Conservation (phyloP, 2,113 vertebrate species). For the Phyllopteryx taeniolatus region DNA sequence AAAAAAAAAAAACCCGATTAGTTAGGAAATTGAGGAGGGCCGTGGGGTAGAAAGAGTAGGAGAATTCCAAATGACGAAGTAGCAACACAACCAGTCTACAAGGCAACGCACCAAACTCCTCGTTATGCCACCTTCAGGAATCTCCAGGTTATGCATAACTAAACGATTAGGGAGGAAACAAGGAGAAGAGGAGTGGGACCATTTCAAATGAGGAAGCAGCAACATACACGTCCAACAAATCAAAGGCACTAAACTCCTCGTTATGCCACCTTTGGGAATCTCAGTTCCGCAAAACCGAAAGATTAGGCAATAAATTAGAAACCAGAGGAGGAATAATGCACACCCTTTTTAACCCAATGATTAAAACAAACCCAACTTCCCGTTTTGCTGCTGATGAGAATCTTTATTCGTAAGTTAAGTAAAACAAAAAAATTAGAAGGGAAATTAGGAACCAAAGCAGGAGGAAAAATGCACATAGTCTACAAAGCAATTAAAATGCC, state of each 20-base stretch:
- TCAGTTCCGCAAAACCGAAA: background rate
- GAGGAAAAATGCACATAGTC: no score
- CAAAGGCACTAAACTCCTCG: background rate
- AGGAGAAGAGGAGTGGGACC: background rate
- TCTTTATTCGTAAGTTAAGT: no score
- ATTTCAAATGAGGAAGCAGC: background rate
- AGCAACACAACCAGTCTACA: constrained; percentile 19
- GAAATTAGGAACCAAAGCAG: no score
- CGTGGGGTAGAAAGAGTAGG: background rate
- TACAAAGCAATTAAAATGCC: no score
- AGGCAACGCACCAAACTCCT: background rate
- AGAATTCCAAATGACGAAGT: constrained; percentile 49
- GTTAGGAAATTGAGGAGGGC: background rate
- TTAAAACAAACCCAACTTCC: no score
- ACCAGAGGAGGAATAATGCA: no score
- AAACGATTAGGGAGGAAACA: background rate
- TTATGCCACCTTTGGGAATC: background rate
- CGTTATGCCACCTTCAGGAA: background rate
- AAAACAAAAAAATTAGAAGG: no score
- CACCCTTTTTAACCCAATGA: no score
- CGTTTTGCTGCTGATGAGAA: no score
- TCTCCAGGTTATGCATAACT: background rate
- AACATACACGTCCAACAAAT: background rate
- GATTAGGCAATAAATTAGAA: no score
- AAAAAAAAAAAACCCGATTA: background rate